Percentiles rank a stretch among this genome's conserved stretches.
These are phyloP conservation scores for Notocelia uddmanniana DNA, from an alignment of 2,888 invertebrate species.

Conservation along the genomic window DNA sequence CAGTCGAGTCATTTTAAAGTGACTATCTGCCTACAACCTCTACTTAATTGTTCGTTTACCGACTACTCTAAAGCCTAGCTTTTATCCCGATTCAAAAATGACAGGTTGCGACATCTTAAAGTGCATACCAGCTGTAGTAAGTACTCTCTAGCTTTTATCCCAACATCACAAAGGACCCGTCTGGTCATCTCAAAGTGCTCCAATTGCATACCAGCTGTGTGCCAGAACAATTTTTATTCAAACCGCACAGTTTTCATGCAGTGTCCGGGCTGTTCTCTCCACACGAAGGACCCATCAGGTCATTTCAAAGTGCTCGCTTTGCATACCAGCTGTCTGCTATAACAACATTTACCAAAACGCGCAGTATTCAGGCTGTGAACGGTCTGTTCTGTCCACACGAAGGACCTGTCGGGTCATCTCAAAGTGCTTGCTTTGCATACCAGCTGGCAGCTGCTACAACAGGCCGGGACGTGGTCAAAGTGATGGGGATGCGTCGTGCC, in stretches of 20 bases:
- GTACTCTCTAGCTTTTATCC: too few species aligned
- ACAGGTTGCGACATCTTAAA: not conserved
- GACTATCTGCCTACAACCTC: too few species aligned
- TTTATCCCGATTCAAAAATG: too few species aligned
- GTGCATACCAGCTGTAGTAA: too few species aligned
- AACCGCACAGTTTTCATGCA: not conserved
- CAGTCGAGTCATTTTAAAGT: too few species aligned
- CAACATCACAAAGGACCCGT: not conserved
- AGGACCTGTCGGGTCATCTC: constrained; percentile 11
- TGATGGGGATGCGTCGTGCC: not conserved
- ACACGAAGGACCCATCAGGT: not conserved
- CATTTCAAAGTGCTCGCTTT: constrained; percentile 35
- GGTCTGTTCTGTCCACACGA: not conserved
- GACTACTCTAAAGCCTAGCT: too few species aligned
- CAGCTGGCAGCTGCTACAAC: not conserved
- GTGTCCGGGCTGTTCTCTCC: not conserved
- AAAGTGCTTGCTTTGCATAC: constrained; percentile 39
- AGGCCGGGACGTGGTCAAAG: not conserved
- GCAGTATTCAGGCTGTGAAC: too few species aligned
- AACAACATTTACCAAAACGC: too few species aligned
- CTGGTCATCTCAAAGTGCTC: constrained; percentile 26
- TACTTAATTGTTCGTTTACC: too few species aligned
- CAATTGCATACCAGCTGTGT: constrained; percentile 14
- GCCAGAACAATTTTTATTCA: not conserved
- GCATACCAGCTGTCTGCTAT: constrained; percentile 15